phyloP scores from a whole-genome alignment of 2,888 invertebrate genomes.

The Rhorus exstirpatorius region DNA sequence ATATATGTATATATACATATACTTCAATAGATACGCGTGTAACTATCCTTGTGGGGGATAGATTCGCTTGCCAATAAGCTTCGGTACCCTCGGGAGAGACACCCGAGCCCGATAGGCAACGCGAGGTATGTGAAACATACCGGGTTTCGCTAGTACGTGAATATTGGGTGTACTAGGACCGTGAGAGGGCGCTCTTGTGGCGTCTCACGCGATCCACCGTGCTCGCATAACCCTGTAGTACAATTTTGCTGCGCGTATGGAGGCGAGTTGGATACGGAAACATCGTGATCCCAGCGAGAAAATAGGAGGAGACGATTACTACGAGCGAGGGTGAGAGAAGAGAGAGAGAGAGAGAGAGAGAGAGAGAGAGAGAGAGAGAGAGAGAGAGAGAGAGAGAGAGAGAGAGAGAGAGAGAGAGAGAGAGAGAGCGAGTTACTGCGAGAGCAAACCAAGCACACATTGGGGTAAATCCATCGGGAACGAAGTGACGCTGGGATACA shows the following conservation, averaged over 20 bases:
- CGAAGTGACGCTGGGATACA: slow-evolving; percentile 58
- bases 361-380: slow-evolving; percentile 5
- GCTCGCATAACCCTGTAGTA: slow-evolving; percentile 4
- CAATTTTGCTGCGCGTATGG: slow-evolving; percentile 9
- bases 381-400: slow-evolving; percentile 9
- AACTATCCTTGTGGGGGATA: not conserved
- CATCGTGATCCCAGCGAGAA: slow-evolving; percentile 32
- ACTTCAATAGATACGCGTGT: too few species aligned
- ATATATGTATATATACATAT: not conserved
- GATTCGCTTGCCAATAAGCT: slow-evolving; percentile 56
- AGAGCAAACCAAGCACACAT: slow-evolving; percentile 23
- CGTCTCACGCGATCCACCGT: not conserved
- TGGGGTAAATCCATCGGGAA: slow-evolving; percentile 61
- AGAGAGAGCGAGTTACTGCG: slow-evolving; percentile 18
- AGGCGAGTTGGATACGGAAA: slow-evolving; percentile 22
- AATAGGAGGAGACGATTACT: too few species aligned
- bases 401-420: not conserved
- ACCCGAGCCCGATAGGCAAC: not conserved
- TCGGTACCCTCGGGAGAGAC: slow-evolving; percentile 43
- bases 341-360: slow-evolving; percentile 1
- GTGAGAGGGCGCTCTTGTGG: slow-evolving; percentile 31
- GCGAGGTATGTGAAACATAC: slow-evolving; percentile 28
- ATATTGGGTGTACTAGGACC: slow-evolving; percentile 40
- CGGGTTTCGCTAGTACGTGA: slow-evolving; percentile 32
- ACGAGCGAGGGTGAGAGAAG: not conserved